Conservation (phyloP, 1,140 invertebrate species). For the Cotesia glomerata region DNA sequence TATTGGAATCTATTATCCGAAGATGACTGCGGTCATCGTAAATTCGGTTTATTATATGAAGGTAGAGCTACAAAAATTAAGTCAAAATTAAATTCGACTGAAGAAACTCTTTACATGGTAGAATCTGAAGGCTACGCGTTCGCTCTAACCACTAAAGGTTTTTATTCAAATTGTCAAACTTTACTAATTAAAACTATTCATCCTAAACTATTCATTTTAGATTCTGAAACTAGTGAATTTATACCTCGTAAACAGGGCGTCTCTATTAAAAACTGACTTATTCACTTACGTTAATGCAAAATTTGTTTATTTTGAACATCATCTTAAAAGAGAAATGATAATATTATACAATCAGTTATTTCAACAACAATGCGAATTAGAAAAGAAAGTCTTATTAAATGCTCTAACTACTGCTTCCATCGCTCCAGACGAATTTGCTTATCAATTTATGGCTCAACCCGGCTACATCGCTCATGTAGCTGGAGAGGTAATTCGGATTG, state of each 20-base stretch:
- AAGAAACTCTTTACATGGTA: slow-evolving; percentile 10
- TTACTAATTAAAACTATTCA: slow-evolving; percentile 14
- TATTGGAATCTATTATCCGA: too few species aligned
- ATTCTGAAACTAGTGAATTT: background rate
- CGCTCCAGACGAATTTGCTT: slow-evolving; percentile 43
- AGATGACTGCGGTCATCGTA: too few species aligned
- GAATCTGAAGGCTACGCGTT: slow-evolving; percentile 11
- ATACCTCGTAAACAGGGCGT: background rate
- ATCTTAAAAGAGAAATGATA: too few species aligned
- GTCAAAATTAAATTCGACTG: background rate
- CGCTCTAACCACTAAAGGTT: slow-evolving; percentile 7
- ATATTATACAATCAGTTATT: too few species aligned
- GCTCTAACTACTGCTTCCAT: too few species aligned
- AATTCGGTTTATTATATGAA: too few species aligned
- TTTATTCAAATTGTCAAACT: too few species aligned
- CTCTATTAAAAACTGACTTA: slow-evolving; percentile 1
- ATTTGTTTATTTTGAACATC: background rate
- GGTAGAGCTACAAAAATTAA: background rate
- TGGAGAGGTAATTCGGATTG: slow-evolving; percentile 40
- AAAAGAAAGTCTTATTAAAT: too few species aligned
- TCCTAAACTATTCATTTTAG: slow-evolving; percentile 3
- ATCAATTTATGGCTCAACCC: slow-evolving; percentile 34
- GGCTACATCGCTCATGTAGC: slow-evolving; percentile 37
- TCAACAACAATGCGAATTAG: too few species aligned
- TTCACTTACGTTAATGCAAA: slow-evolving; percentile 6